Evolutionary conservation across 2,888 invertebrate species (phyloP).

Genomic region (Drosophila pseudotalamancana): DNA sequence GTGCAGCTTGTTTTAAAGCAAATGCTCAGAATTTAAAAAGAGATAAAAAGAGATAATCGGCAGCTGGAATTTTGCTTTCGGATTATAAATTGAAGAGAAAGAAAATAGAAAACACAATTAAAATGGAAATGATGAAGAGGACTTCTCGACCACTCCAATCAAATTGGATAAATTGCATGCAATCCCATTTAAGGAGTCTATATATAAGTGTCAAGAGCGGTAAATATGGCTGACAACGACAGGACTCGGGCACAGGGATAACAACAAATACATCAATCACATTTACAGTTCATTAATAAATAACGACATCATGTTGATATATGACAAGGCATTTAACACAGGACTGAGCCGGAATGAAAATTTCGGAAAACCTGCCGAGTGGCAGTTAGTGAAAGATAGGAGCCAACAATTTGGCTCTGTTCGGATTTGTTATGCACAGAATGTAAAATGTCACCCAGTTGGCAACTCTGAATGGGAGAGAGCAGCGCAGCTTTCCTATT

Average conservation of each 20-base stretch:
- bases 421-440: background rate
- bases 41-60: slow-evolving; percentile 4
- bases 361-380: slow-evolving; percentile 26
- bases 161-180: slow-evolving; percentile 58
- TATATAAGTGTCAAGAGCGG: slow-evolving; percentile 58
- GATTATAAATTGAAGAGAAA: background rate
- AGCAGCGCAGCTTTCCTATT: slow-evolving; percentile 26
- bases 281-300: slow-evolving; percentile 75
- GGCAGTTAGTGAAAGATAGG: slow-evolving; percentile 28
- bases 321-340: slow-evolving; percentile 71
- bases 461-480: too few species aligned
- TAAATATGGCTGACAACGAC: slow-evolving; percentile 4
- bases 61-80: background rate
- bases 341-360: slow-evolving; percentile 1
- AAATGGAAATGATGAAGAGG: background rate
- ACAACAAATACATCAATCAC: slow-evolving; percentile 67
- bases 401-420: background rate
- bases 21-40: background rate
- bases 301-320: slow-evolving; percentile 67
- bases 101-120: background rate
- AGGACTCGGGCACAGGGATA: background rate
- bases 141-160: slow-evolving; percentile 13
- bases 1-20: background rate
- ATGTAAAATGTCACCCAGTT: too few species aligned
- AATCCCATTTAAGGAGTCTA: slow-evolving; percentile 57